Evolutionary conservation across 2,888 invertebrate genomes (phyloP), one percentile per base, ranked within the genome.

Genomic region (Coremacera marginata): DNA sequence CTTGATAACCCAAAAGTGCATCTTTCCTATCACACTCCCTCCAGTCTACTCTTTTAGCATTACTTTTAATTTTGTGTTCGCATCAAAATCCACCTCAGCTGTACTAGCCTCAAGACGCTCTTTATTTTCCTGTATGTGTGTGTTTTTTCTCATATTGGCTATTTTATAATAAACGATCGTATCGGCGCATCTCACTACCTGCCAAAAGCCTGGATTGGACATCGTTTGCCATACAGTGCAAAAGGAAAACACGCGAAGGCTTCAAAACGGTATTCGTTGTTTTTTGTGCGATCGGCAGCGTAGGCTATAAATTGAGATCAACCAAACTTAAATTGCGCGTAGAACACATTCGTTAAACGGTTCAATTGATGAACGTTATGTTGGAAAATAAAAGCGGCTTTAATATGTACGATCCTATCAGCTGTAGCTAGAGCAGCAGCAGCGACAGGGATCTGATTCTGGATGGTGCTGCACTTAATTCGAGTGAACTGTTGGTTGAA

Each of bases 311-410:
- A 68, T 25, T 51, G 44, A 19, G 44, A 22, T 51, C 68, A 8
- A 68, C 27, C 5, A 44, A 16, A 62, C 25, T 44, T 11, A 25
- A 22, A n/a, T 51, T n/a, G 51, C 25, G 49, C 51, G 51, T 27
- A 51, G 51, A 68, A 68, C 51, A 68, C 51, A 68, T 68, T 68
- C 68, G 68, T 68, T 68, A 68, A 68, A 68, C 68, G 68, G 68
- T 68, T 51, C 68, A 49, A 25, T 25, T 68, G 68, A 27, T 27
- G 68, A 68, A 68, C 51, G 68, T 68, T 51, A 51, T 27, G 51
- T 19, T 22, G 25, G 25, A 25, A 22, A 22, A 51, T 51, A 25
- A 51, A 63, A 51, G 51, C 49, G 68, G 68, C 25, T 68, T 51
- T 16, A 51, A 44, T 68, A 51, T 68, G 49, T 68, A 49, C 51